These are phyloP conservation scores for Dicyrtomina minuta DNA, from an alignment of 2,888 invertebrate species.

Conservation along the genomic window DNA sequence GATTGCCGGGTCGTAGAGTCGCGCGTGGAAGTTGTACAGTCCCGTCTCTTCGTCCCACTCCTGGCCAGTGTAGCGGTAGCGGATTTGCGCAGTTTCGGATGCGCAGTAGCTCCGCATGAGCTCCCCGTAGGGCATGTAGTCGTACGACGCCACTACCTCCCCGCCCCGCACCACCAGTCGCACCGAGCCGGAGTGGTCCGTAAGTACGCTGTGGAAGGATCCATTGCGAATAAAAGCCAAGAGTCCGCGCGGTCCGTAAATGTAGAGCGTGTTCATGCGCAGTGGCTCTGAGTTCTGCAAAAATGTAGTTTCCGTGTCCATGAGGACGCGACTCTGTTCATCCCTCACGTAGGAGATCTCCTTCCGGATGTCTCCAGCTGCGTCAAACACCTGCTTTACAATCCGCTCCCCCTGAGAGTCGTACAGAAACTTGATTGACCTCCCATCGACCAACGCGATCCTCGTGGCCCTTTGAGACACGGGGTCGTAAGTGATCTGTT, in stretches of 20 bases:
- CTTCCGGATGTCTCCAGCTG: background rate
- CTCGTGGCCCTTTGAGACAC: conserved; percentile 14
- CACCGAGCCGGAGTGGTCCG: conserved; percentile 51
- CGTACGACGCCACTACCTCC: conserved; percentile 51
- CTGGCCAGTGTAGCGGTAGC: conserved; percentile 50
- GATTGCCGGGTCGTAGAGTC: conserved; percentile 51
- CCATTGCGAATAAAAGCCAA: conserved; percentile 38
- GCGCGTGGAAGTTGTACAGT: conserved; percentile 51
- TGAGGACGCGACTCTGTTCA: conserved; percentile 27
- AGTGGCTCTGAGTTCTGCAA: background rate
- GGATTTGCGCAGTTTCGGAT: conserved; percentile 34
- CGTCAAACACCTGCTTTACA: conserved; percentile 28
- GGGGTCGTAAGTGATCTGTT: conserved; percentile 45
- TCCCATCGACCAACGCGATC: conserved; percentile 32
- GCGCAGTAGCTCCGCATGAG: conserved; percentile 40
- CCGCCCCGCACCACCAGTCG: conserved; percentile 42
- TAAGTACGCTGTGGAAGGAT: conserved; percentile 39
- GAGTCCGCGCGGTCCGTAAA: conserved; percentile 38
- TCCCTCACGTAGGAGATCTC: conserved; percentile 33
- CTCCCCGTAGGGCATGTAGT: conserved; percentile 52
- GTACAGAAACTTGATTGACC: conserved; percentile 22
- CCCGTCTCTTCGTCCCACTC: conserved; percentile 52
- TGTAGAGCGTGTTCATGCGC: conserved; percentile 13
- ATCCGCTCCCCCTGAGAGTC: conserved; percentile 40
- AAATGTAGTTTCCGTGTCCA: conserved; percentile 23